Conservation (phyloP, 2,797 vertebrate genomes). For the Amazonetta brasiliensis region DNA sequence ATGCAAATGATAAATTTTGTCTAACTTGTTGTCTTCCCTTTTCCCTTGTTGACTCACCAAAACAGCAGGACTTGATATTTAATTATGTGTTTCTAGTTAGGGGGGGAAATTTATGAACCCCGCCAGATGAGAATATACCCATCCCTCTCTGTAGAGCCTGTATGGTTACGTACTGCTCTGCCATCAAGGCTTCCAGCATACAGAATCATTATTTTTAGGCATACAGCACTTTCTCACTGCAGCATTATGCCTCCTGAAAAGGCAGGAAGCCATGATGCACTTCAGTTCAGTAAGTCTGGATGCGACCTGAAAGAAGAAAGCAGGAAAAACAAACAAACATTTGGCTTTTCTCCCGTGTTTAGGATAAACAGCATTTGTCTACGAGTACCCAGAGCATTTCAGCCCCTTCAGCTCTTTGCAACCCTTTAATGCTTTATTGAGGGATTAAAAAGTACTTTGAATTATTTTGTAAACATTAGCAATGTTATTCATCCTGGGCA, state of each 20-base stretch:
- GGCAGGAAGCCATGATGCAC: constrained; percentile 14
- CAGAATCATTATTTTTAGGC: constrained; percentile 16
- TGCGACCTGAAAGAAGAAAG: constrained; percentile 44
- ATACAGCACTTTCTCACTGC: not conserved
- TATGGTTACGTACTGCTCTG: not conserved
- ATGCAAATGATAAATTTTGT: not conserved
- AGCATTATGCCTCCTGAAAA: constrained; percentile 6
- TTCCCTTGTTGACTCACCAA: constrained; percentile 39
- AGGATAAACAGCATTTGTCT: constrained; percentile 39
- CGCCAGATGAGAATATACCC: not conserved
- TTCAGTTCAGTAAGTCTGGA: constrained; percentile 6
- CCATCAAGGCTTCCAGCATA: not conserved
- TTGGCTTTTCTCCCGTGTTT: constrained; percentile 40
- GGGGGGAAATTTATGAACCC: not conserved
- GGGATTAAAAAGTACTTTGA: not conserved
- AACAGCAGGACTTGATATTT: constrained; percentile 10
- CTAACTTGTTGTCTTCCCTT: not conserved
- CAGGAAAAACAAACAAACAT: constrained; percentile 28
- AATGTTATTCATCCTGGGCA: constrained; percentile 7
- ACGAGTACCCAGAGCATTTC: not conserved
- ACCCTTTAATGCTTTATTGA: not conserved
- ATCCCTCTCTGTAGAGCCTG: not conserved
- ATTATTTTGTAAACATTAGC: constrained; percentile 33
- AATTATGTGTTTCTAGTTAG: not conserved
- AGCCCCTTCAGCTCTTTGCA: constrained; percentile 14